Evolutionary conservation across 2,797 vertebrate species (phyloP).

Genomic region (Glyptemys insculpta): DNA sequence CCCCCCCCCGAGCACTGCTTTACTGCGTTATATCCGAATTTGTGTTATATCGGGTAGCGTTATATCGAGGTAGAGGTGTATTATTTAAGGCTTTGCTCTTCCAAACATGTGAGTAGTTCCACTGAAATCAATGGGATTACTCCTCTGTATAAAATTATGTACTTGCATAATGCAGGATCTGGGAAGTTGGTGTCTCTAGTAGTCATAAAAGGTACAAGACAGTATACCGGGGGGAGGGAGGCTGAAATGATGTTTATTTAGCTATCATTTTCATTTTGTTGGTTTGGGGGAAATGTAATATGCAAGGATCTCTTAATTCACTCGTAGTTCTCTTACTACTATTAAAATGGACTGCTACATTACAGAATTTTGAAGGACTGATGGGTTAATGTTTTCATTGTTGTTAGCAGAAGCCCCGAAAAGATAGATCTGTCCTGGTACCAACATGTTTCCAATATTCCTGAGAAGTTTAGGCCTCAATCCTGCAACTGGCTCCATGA

Average conservation of each 20-base stretch:
- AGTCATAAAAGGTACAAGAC: not conserved
- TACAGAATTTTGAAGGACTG: not conserved
- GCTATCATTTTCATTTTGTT: not conserved
- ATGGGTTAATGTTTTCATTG: not conserved
- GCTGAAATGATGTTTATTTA: not conserved
- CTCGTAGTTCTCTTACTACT: not conserved
- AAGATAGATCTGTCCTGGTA: not conserved
- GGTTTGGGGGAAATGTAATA: not conserved
- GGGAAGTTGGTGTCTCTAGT: not conserved
- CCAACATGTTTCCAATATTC: not conserved
- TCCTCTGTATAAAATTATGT: not conserved
- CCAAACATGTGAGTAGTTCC: not conserved
- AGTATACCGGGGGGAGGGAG: not conserved
- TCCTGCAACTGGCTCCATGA: not conserved
- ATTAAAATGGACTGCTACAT: not conserved
- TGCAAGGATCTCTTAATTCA: not conserved
- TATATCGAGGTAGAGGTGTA: too few species aligned
- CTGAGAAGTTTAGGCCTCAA: not conserved
- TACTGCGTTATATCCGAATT: too few species aligned
- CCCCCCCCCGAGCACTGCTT: too few species aligned
- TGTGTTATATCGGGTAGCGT: too few species aligned
- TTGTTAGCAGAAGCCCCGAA: not conserved
- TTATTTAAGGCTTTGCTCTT: not conserved
- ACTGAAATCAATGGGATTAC: not conserved
- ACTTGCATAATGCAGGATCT: not conserved